Conservation (phyloP, 1,140 invertebrate genomes). For the Bombus waltoni region DNA sequence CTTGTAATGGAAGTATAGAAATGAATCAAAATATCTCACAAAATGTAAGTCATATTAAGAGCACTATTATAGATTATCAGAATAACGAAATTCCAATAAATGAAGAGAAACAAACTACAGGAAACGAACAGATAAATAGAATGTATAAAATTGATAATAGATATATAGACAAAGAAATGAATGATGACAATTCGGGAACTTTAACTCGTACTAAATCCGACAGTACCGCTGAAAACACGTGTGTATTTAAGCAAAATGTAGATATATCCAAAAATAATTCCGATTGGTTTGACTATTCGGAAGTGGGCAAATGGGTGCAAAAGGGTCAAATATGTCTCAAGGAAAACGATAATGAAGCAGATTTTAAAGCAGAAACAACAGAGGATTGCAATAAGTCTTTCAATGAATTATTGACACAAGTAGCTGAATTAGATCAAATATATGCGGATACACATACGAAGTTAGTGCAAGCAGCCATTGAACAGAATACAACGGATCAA, state of each 20-base stretch:
- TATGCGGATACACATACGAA: conserved; percentile 87
- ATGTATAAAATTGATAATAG: conserved; percentile 27
- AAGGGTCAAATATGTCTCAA: conserved; percentile 72
- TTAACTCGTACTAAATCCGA: conserved; percentile 30
- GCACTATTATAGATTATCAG: conserved; percentile 53
- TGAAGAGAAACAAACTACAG: conserved; percentile 10
- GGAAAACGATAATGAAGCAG: conserved; percentile 61
- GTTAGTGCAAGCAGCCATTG: conserved; percentile 63
- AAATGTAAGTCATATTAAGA: conserved; percentile 34
- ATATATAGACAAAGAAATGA: conserved; percentile 32
- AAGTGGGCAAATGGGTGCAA: conserved; percentile 77
- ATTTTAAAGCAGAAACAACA: conserved; percentile 58
- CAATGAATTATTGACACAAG: conserved; percentile 87
- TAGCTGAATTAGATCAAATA: conserved; percentile 89
- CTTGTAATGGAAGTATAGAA: conserved; percentile 52
- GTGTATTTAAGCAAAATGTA: neutral
- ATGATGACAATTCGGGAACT: conserved; percentile 20
- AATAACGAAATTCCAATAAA: conserved; percentile 62
- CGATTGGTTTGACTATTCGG: conserved; percentile 79
- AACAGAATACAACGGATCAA: conserved; percentile 65
- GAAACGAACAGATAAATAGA: conserved; percentile 46
- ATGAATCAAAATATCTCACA: conserved; percentile 28
- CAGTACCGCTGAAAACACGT: neutral
- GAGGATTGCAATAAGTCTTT: conserved; percentile 84
- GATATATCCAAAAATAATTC: conserved; percentile 54